Evolutionary conservation across 2,797 vertebrate genomes (phyloP), one percentile per base, ranked within the genome.

Genomic region (Acipenser ruthenus): DNA sequence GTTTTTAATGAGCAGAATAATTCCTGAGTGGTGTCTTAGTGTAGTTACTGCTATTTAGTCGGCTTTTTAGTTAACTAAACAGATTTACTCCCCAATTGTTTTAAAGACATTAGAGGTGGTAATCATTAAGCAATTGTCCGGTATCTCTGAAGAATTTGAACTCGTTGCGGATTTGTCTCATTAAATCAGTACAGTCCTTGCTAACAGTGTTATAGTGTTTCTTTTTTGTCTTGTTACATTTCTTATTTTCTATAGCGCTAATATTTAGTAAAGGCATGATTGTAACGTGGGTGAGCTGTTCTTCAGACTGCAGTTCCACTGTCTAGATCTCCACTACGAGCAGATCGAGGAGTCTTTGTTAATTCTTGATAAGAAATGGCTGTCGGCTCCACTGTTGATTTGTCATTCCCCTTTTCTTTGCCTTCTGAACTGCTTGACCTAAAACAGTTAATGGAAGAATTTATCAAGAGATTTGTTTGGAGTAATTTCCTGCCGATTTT

Each of bases 281-380:
- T 37, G 37, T 37, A 37, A 37, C 37, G 3, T 37, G 37, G 37
- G 37, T 37, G 37, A 37, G 37, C 37, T 37, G 18, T 37, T 37
- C 37, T 66, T 92, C 82, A 94, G 74, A 95, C 93, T 67, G 93
- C 93, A 66, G 92, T 95, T 72, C 92, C 91, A 10, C 89, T 86
- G 80, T 91, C 90, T 61, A 89, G 77, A 74, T 92, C 89, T 78
- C 73, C 83, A 76, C 85, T 76, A 59, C 89, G 87, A 67, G 75
- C 75, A 81, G 82, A 78, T 78, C 84, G 89, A 60, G 75, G 70
- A 68, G 78, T 86, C 78, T 88, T 88, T 73, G 82, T 83, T 8
- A 84, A 72, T 69, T 93, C 90, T 15, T 86, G 84, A 73, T 92
- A 90, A 0, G 55, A 62, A 64, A 74, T 83, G 71, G 78, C 85